Percentiles rank a stretch among this genome's conserved stretches.
Evolutionary conservation across 1,140 invertebrate genomes (phyloP).

Genomic region (Nasonia giraulti): DNA sequence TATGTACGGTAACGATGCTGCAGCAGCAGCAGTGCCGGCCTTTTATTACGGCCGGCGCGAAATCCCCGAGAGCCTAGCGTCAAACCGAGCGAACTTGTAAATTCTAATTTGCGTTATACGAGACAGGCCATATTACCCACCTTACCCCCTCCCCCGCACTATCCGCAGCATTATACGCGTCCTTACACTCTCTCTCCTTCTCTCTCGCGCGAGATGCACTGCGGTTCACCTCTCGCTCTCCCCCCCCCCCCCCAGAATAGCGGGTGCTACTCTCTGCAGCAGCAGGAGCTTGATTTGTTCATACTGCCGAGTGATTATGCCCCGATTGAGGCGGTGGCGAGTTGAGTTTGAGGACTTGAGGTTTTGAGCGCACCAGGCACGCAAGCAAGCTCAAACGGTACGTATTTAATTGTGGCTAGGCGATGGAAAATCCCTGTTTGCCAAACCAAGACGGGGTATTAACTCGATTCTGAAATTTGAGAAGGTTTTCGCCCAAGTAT

Average conservation of each 20-base stretch:
- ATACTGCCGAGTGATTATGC: not conserved
- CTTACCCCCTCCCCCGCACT: no score
- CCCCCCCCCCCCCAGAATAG: no score
- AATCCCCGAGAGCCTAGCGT: slow-evolving; percentile 4
- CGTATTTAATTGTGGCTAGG: no score
- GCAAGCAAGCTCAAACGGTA: no score
- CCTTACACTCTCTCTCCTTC: not conserved
- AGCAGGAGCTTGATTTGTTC: not conserved
- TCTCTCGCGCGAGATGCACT: not conserved
- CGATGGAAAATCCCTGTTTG: no score
- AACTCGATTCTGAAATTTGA: no score
- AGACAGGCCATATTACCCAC: slow-evolving; percentile 22
- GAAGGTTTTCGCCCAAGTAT: no score
- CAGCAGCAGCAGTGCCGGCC: not conserved
- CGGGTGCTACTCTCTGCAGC: no score
- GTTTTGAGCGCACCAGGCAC: no score
- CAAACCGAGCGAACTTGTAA: slow-evolving; percentile 23
- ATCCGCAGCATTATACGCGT: not conserved
- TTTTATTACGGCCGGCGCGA: slow-evolving; percentile 51
- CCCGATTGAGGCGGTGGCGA: not conserved
- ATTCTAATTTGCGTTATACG: slow-evolving; percentile 39
- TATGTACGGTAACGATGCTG: slow-evolving; percentile 42
- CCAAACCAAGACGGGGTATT: no score
- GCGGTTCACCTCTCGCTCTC: not conserved
- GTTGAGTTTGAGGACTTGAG: no score